These are phyloP conservation scores for Lophotriccus pileatus DNA, from an alignment of 2,797 vertebrate species.

Conservation along the genomic window DNA sequence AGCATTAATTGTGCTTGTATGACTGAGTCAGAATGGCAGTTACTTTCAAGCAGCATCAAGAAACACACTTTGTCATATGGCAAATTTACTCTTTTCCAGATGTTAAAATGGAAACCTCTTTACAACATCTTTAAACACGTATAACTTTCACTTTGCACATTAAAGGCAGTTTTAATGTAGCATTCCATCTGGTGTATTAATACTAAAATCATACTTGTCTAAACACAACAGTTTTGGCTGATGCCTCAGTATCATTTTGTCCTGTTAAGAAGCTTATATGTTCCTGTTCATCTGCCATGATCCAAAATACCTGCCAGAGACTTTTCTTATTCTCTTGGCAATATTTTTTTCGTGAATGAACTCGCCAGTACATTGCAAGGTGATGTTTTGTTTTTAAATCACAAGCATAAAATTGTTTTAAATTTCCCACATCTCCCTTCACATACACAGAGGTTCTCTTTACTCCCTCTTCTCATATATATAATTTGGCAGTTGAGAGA, in stretches of 20 bases:
- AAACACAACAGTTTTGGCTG: constrained; percentile 12
- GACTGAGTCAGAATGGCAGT: neutral
- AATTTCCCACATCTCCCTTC: constrained; percentile 37
- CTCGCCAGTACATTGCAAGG: neutral
- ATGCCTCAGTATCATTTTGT: neutral
- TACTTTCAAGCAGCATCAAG: neutral
- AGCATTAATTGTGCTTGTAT: neutral
- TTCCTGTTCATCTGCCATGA: neutral
- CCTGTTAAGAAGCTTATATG: neutral
- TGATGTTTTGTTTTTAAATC: constrained; percentile 45
- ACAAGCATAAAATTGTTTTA: constrained; percentile 39
- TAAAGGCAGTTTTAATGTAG: neutral
- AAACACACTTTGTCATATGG: neutral
- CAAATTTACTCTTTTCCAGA: neutral
- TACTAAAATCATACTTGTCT: neutral
- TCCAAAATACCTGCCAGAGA: neutral
- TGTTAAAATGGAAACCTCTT: neutral
- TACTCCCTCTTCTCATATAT: neutral
- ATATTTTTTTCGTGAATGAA: neutral
- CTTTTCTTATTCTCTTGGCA: neutral
- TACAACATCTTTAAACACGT: neutral
- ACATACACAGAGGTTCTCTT: neutral
- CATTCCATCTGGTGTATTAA: neutral
- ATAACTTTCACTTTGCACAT: neutral
- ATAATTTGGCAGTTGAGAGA: neutral